phyloP scores from a whole-genome alignment of 2,888 invertebrate genomes.

The Vandiemenella viatica region DNA sequence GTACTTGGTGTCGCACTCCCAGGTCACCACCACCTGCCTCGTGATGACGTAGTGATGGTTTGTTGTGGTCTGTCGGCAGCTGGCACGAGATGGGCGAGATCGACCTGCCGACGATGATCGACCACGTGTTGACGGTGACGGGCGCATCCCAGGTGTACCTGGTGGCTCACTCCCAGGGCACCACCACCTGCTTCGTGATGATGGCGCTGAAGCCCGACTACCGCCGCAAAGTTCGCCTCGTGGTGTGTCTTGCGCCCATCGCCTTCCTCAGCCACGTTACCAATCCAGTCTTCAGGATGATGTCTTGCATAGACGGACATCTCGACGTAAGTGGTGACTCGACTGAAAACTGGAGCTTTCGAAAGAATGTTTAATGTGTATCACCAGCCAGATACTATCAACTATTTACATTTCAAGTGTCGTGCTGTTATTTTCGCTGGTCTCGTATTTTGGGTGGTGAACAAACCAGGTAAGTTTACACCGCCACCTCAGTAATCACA shows the following conservation, averaged over 20 bases:
- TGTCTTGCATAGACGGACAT: not conserved
- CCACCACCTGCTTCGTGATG: not conserved
- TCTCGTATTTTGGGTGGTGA: too few relatives aligned
- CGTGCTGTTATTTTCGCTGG: too few relatives aligned
- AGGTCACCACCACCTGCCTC: too few relatives aligned
- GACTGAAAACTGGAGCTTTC: too few relatives aligned
- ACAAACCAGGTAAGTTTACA: too few relatives aligned
- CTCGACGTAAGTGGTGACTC: slow-evolving; percentile 1
- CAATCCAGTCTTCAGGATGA: not conserved
- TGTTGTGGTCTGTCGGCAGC: too few relatives aligned
- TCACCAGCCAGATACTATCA: too few relatives aligned
- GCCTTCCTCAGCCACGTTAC: not conserved
- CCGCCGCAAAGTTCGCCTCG: not conserved
- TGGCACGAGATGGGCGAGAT: slow-evolving; percentile 6
- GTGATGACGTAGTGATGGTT: too few relatives aligned
- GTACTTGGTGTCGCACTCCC: too few relatives aligned
- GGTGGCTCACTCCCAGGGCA: not conserved
- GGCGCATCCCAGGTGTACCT: not conserved
- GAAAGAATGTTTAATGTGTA: too few relatives aligned
- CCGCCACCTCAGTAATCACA: too few relatives aligned
- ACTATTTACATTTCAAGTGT: too few relatives aligned
- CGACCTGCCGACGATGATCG: slow-evolving; percentile 5
- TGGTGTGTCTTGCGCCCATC: not conserved
- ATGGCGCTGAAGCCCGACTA: not conserved
- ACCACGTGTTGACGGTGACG: slow-evolving; percentile 3